Conservation (phyloP, 2,888 invertebrate genomes). For the Melanchra persicariae region DNA sequence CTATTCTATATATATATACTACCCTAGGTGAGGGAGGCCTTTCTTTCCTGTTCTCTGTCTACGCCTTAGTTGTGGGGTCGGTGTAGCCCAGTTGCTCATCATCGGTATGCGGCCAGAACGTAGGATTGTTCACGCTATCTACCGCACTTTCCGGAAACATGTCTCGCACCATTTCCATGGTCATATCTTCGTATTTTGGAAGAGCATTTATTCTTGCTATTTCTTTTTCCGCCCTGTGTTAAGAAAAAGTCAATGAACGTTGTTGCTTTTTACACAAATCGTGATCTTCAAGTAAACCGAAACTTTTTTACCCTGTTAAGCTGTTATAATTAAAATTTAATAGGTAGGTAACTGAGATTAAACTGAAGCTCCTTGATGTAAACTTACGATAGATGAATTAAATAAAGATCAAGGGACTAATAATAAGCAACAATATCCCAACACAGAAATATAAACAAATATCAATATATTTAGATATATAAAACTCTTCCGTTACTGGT, state of each 20-base stretch:
- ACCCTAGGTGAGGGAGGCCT: background rate
- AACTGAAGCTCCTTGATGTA: background rate
- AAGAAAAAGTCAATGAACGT: background rate
- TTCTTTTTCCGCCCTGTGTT: constrained; percentile 76
- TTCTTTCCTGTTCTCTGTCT: constrained; percentile 26
- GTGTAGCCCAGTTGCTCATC: constrained; percentile 82
- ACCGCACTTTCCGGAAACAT: constrained; percentile 76
- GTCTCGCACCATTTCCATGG: constrained; percentile 81
- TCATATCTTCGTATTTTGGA: constrained; percentile 82
- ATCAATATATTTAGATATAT: background rate
- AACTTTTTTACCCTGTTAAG: background rate
- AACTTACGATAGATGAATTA: background rate
- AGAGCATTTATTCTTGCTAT: constrained; percentile 76
- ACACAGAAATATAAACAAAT: background rate
- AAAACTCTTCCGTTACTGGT: no score
- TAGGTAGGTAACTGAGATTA: no score
- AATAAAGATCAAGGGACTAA: no score
- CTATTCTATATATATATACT: background rate
- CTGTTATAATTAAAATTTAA: no score
- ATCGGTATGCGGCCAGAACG: constrained; percentile 84
- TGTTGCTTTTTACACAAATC: background rate
- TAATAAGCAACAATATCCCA: background rate
- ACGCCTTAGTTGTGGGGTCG: constrained; percentile 59
- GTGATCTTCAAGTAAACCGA: background rate
- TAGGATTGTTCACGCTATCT: constrained; percentile 79